Evolutionary conservation across 2,888 invertebrate genomes (phyloP).

Genomic region (Xanthorhoe spadicearia): DNA sequence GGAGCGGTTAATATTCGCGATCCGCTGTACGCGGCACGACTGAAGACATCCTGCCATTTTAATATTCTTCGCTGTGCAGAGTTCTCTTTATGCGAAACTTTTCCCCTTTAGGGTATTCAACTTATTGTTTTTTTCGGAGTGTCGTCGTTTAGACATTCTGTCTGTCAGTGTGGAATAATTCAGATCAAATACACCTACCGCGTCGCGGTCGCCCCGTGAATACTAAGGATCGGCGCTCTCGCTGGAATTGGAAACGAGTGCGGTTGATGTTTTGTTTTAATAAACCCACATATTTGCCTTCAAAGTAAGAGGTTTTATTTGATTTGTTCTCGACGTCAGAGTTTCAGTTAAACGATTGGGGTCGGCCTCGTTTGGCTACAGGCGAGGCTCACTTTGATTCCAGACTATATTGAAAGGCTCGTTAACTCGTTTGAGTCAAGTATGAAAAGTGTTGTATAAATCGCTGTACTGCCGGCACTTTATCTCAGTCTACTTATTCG

Average conservation of each 20-base stretch:
- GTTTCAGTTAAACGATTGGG: slow-evolving; percentile 44
- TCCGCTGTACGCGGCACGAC: slow-evolving; percentile 63
- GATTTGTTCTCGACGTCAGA: slow-evolving; percentile 57
- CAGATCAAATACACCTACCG: slow-evolving; percentile 81
- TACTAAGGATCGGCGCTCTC: slow-evolving; percentile 68
- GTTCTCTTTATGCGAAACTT: slow-evolving; percentile 68
- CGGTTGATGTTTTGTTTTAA: slow-evolving; percentile 76
- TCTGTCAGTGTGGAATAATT: slow-evolving; percentile 79
- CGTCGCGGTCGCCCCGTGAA: slow-evolving; percentile 66
- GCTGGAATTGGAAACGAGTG: slow-evolving; percentile 76
- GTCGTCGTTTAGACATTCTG: slow-evolving; percentile 74
- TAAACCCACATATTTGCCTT: slow-evolving; percentile 76
- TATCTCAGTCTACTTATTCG: slow-evolving; percentile 44
- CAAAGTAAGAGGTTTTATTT: slow-evolving; percentile 75
- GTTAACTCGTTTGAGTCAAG: slow-evolving; percentile 14
- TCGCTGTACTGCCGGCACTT: slow-evolving; percentile 26
- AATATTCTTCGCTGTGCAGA: slow-evolving; percentile 73
- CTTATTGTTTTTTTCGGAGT: slow-evolving; percentile 65
- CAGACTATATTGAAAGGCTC: slow-evolving; percentile 28
- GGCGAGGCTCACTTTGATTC: slow-evolving; percentile 38
- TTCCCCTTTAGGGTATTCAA: slow-evolving; percentile 61
- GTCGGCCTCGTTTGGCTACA: slow-evolving; percentile 35
- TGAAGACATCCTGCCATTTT: slow-evolving; percentile 68
- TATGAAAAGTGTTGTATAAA: slow-evolving; percentile 24
- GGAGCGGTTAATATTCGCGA: slow-evolving; percentile 72